Evolutionary conservation across 2,113 vertebrate species (phyloP).

Genomic region (Pelusios castaneus): DNA sequence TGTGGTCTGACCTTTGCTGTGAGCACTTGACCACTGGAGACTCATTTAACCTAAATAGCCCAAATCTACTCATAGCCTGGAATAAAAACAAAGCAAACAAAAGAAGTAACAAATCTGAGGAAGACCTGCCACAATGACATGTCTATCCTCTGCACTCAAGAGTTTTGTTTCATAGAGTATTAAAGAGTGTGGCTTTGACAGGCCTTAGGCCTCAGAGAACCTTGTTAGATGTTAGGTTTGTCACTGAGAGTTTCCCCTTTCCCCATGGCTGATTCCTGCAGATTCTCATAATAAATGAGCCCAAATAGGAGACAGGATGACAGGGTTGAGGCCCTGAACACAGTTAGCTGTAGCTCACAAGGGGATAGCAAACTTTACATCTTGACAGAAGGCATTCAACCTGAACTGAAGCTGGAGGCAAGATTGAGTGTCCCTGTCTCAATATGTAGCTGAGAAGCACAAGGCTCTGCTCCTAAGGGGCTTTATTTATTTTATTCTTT

Average conservation of each 20-base stretch:
- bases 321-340: constrained; percentile 51
- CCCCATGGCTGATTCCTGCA: constrained; percentile 77
- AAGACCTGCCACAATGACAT: rapidly evolving
- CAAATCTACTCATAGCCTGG: neutral
- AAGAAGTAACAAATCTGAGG: neutral
- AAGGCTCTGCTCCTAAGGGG: neutral
- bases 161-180: rapidly evolving
- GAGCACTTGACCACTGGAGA: constrained; percentile 60
- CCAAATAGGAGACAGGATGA: constrained; percentile 72
- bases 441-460: neutral
- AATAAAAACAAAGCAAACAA: neutral
- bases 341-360: neutral
- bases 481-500: neutral
- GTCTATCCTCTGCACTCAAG: neutral
- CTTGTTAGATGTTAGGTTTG: constrained; percentile 21
- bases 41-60: constrained; percentile 55
- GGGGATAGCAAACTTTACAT: constrained; percentile 56
- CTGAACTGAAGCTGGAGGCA: constrained; percentile 60
- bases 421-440: constrained; percentile 25
- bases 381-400: constrained; percentile 74
- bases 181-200: neutral
- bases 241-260: constrained; percentile 67
- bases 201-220: neutral
- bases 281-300: constrained; percentile 75
- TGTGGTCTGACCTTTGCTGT: constrained; percentile 80